Percentiles rank a stretch among this genome's conserved stretches.
phyloP scores from a whole-genome alignment of 2,888 invertebrate species.

The Campoplex capitator region DNA sequence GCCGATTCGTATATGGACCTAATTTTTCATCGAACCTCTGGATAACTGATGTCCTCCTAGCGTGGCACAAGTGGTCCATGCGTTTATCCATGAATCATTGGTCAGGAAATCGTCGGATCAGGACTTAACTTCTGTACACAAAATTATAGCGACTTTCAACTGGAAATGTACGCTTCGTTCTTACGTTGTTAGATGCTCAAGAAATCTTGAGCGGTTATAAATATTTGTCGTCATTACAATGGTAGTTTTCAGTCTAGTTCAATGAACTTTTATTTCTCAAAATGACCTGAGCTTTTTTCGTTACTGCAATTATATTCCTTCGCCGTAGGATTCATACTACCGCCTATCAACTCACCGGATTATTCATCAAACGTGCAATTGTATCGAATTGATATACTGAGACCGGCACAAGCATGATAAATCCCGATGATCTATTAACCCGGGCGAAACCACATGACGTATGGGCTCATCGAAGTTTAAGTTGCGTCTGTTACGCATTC shows the following conservation, averaged over 20 bases:
- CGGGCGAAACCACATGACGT: not conserved
- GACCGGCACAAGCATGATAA: not conserved
- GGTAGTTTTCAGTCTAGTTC: not conserved
- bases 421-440: not conserved
- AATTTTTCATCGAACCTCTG: constrained; percentile 73
- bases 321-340: not conserved
- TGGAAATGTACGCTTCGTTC: not conserved
- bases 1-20: constrained; percentile 71
- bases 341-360: not conserved
- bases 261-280: not conserved
- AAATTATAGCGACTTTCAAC: not conserved
- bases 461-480: not conserved
- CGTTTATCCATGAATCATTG: not conserved
- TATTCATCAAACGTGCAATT: not conserved
- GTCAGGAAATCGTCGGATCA: not conserved
- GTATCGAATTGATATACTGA: constrained; percentile 1
- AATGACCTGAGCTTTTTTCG: not conserved
- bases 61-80: not conserved
- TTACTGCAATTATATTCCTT: not conserved
- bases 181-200: not conserved
- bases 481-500: not conserved
- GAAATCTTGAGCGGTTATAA: not conserved
- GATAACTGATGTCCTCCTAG: constrained; percentile 7
- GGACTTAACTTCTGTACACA: not conserved
- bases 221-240: not conserved